Percentiles rank a stretch among this genome's conserved stretches.
Conservation (phyloP, 1,140 invertebrate genomes). For the Drosophila chauvacae region DNA sequence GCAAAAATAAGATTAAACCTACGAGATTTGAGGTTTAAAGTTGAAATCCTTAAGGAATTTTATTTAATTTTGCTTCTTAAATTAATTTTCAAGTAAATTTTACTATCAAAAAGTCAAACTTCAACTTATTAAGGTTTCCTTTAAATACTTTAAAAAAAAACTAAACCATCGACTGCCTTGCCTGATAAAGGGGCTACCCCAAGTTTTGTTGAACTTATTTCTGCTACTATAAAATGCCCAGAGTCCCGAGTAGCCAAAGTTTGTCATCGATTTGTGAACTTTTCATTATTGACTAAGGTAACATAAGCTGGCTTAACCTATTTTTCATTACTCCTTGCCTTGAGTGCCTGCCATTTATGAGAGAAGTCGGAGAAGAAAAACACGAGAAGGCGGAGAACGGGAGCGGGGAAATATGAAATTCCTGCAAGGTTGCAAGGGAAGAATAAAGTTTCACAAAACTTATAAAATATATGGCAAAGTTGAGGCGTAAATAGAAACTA, state of each 20-base stretch:
- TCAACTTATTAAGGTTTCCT: background rate
- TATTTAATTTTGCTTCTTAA: too few relatives aligned
- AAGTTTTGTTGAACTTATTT: constrained; percentile 20
- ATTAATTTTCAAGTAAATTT: background rate
- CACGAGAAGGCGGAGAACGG: constrained; percentile 8
- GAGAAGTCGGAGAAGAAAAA: background rate
- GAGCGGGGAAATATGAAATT: constrained; percentile 24
- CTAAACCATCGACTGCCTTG: background rate
- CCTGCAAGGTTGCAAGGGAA: constrained; percentile 39
- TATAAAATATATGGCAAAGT: constrained; percentile 71
- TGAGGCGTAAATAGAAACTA: constrained; percentile 65
- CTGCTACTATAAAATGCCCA: constrained; percentile 3
- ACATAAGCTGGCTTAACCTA: constrained; percentile 42
- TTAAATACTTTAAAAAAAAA: background rate
- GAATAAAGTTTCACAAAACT: constrained; percentile 48
- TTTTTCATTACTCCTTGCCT: constrained; percentile 41
- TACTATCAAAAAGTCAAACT: too few relatives aligned
- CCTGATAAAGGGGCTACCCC: background rate
- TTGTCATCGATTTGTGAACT: constrained; percentile 47
- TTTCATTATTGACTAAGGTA: constrained; percentile 43
- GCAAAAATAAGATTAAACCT: constrained; percentile 6
- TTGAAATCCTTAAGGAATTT: background rate
- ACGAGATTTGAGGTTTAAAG: background rate
- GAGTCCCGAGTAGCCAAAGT: background rate
- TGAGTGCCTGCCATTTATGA: constrained; percentile 44